These are phyloP conservation scores for Drosophila orena DNA, from an alignment of 1,140 invertebrate genomes.

Conservation along the genomic window DNA sequence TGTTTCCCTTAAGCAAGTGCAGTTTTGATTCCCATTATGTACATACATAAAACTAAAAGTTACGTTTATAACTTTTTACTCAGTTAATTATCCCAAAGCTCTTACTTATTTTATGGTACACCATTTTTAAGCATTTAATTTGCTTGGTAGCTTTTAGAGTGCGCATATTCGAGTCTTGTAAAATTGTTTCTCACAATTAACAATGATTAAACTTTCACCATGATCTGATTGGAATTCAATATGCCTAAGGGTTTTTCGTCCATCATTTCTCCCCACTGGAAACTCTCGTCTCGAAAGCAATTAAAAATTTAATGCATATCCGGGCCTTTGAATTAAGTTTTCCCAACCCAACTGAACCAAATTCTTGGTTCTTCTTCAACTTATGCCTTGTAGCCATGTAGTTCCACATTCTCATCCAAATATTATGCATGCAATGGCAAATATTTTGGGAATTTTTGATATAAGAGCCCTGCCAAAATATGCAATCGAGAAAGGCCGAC, in stretches of 20 bases:
- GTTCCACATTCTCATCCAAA: not conserved
- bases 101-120: not conserved
- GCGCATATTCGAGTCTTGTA: not conserved
- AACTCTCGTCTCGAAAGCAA: slow-evolving; percentile 34
- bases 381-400: slow-evolving; percentile 23
- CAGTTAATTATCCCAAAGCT: not conserved
- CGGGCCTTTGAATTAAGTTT: slow-evolving; percentile 45
- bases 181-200: slow-evolving; percentile 27
- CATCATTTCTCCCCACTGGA: not conserved
- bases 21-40: too few relatives aligned
- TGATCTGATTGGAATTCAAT: slow-evolving; percentile 40
- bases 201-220: slow-evolving; percentile 19
- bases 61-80: not conserved
- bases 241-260: not conserved
- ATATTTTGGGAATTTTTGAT: slow-evolving; percentile 66
- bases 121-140: too few relatives aligned
- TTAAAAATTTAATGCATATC: slow-evolving; percentile 61
- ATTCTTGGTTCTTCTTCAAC: slow-evolving; percentile 20
- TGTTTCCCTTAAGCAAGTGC: not conserved
- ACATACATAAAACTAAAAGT: not conserved
- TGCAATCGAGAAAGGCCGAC: not conserved
- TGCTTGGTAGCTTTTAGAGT: not conserved
- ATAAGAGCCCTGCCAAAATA: slow-evolving; percentile 54
- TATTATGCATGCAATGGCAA: slow-evolving; percentile 28
- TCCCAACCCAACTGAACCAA: not conserved